Conservation (phyloP, 1,140 invertebrate genomes). For the Danaus plexippus region DNA sequence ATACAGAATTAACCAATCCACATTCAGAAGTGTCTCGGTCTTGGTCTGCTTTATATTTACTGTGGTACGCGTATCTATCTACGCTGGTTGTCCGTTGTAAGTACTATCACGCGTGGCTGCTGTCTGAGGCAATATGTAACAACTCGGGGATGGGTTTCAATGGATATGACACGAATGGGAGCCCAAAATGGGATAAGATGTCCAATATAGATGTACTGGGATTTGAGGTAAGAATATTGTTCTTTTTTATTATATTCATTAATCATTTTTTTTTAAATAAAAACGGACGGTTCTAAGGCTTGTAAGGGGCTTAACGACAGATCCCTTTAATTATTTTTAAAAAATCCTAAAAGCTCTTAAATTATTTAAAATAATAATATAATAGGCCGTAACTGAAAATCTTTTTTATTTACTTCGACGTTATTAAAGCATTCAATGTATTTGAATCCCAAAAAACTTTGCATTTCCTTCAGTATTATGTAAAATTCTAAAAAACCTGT, state of each 20-base stretch:
- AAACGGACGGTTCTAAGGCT: too few species aligned
- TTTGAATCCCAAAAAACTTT: too few species aligned
- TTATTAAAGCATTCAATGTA: too few species aligned
- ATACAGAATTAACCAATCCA: constrained; percentile 52
- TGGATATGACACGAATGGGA: constrained; percentile 83
- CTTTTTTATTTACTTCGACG: too few species aligned
- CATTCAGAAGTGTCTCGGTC: constrained; percentile 55
- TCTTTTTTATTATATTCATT: too few species aligned
- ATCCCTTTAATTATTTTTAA: background rate
- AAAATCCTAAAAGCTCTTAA: background rate
- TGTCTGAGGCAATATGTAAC: constrained; percentile 95
- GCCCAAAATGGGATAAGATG: constrained; percentile 86
- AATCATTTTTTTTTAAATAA: too few species aligned
- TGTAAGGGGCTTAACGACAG: too few species aligned
- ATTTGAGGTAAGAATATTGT: constrained; percentile 86
- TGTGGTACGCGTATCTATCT: constrained; percentile 84
- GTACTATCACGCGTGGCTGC: constrained; percentile 97
- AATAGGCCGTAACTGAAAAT: too few species aligned
- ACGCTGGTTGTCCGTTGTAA: constrained; percentile 88
- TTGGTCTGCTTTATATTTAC: constrained; percentile 74
- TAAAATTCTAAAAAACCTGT: too few species aligned
- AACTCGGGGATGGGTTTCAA: constrained; percentile 93
- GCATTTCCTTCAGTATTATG: too few species aligned
- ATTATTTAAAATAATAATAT: too few species aligned
- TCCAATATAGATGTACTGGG: constrained; percentile 91